phyloP scores from a whole-genome alignment of 2,888 invertebrate genomes.

The Timema podura region DNA sequence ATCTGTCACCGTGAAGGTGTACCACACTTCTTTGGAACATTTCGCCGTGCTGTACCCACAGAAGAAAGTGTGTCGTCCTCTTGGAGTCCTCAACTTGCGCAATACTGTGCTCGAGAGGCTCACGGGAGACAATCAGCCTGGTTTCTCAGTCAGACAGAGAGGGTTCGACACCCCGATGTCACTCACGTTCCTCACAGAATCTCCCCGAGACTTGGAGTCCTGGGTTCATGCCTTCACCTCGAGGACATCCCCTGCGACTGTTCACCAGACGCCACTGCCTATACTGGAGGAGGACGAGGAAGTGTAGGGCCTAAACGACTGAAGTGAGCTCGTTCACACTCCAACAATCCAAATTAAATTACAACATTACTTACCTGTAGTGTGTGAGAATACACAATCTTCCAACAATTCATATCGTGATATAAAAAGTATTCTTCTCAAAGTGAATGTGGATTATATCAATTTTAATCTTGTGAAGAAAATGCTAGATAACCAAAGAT shows the following conservation, averaged over 20 bases:
- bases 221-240: constrained; percentile 59
- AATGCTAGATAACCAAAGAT: too few relatives aligned
- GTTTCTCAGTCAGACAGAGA: constrained; percentile 57
- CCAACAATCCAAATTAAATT: too few relatives aligned
- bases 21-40: constrained; percentile 60
- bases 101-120: constrained; percentile 56
- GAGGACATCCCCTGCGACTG: constrained; percentile 42
- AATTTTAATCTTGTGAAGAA: too few relatives aligned
- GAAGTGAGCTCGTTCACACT: background rate
- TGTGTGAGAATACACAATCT: background rate
- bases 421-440: too few relatives aligned
- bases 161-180: constrained; percentile 58
- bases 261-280: constrained; percentile 55
- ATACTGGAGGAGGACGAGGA: constrained; percentile 60
- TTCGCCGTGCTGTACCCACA: constrained; percentile 63
- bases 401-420: too few relatives aligned
- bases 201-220: constrained; percentile 54
- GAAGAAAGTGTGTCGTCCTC: constrained; percentile 57
- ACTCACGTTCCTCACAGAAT: constrained; percentile 55
- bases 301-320: constrained; percentile 22
- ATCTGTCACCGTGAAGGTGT: constrained; percentile 60
- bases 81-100: constrained; percentile 58
- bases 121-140: constrained; percentile 43
- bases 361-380: background rate
- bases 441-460: too few relatives aligned